Evolutionary conservation across 2,797 vertebrate species (phyloP).

Genomic region (Tamandua tetradactyla): DNA sequence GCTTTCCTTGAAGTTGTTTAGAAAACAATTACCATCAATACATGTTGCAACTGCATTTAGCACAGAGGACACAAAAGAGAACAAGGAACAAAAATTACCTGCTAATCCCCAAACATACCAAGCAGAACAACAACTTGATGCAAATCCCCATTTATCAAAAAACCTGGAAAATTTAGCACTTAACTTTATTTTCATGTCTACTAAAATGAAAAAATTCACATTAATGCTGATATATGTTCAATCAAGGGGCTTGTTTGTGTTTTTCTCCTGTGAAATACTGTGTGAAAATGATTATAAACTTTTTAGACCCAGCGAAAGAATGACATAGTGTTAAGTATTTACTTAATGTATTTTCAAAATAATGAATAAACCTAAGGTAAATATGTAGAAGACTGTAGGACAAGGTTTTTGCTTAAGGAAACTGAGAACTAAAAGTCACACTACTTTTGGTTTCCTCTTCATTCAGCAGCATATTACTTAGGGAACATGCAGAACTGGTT

Average conservation of each 20-base stretch:
- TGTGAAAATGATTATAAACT: not conserved
- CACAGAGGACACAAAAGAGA: not conserved
- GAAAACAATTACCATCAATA: not conserved
- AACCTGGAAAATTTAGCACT: not conserved
- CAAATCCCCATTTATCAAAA: not conserved
- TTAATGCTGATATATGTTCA: not conserved
- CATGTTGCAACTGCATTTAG: not conserved
- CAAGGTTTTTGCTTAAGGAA: not conserved
- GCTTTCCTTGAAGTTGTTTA: not conserved
- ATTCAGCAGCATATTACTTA: not conserved
- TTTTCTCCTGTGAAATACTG: not conserved
- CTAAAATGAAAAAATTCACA: not conserved
- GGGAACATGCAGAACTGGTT: slow-evolving; percentile 36
- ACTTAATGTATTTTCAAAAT: slow-evolving; percentile 23
- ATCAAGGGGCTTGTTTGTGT: no score
- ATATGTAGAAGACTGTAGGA: slow-evolving; percentile 17
- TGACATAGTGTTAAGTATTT: not conserved
- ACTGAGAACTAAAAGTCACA: not conserved
- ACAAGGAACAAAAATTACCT: not conserved
- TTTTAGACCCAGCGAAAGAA: not conserved
- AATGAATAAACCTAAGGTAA: slow-evolving; percentile 15
- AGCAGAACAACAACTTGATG: not conserved
- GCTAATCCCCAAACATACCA: not conserved
- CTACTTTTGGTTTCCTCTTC: not conserved
- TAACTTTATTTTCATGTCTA: not conserved